Evolutionary conservation across 2,888 invertebrate genomes (phyloP).

Genomic region (Orthonevra nobilis): DNA sequence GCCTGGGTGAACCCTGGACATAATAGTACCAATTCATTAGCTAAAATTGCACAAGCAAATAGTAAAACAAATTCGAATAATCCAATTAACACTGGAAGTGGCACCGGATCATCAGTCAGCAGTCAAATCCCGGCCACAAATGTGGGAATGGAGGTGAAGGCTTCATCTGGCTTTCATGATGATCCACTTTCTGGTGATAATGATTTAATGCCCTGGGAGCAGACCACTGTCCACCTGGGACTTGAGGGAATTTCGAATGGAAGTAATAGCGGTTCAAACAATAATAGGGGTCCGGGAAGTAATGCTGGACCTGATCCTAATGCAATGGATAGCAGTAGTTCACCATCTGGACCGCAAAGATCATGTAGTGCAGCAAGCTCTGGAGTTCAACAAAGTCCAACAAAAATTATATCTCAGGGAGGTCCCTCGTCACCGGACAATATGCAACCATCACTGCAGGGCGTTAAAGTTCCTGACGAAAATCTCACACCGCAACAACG

Average conservation of each 20-base stretch:
- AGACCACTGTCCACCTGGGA: conserved; percentile 74
- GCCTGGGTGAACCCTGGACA: conserved; percentile 61
- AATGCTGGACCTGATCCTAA: conserved; percentile 55
- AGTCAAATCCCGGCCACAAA: conserved; percentile 80
- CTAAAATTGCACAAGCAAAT: conserved; percentile 68
- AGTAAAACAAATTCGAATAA: conserved; percentile 51
- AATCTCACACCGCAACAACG: conserved; percentile 97
- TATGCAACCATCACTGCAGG: conserved; percentile 84
- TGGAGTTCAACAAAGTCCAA: conserved; percentile 60
- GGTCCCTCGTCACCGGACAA: conserved; percentile 67
- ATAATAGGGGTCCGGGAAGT: conserved; percentile 29
- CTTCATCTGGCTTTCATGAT: conserved; percentile 66
- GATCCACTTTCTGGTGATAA: conserved; percentile 77
- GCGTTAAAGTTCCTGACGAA: conserved; percentile 96
- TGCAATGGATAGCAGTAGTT: conserved; percentile 60
- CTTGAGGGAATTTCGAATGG: conserved; percentile 72
- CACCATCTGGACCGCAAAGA: conserved; percentile 44
- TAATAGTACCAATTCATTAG: conserved; percentile 60
- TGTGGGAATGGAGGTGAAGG: conserved; percentile 73
- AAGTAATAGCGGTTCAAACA: conserved; percentile 24
- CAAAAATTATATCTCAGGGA: conserved; percentile 36
- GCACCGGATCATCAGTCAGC: conserved; percentile 81
- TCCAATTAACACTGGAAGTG: conserved; percentile 82
- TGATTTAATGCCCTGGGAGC: conserved; percentile 82
- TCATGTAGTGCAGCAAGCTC: conserved; percentile 52